Evolutionary conservation across 2,113 vertebrate genomes (phyloP).

Genomic region (Myotis davidii): DNA sequence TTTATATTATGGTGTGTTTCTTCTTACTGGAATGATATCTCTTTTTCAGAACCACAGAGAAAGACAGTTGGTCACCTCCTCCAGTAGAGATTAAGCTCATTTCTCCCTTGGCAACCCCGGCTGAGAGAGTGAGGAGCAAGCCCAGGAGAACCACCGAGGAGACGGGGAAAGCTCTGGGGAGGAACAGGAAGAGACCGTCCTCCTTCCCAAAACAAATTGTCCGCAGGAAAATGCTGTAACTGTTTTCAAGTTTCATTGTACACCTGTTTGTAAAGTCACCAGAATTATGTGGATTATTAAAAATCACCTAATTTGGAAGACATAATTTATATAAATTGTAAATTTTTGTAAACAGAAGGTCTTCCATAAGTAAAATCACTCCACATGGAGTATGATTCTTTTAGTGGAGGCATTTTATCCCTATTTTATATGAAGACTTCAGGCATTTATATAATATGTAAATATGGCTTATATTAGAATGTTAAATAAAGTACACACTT

Average conservation of each 20-base stretch:
- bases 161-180: slow-evolving; percentile 83
- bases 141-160: slow-evolving; percentile 76
- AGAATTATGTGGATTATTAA: slow-evolving; percentile 83
- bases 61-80: slow-evolving; percentile 85
- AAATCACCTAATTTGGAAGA: slow-evolving; percentile 87
- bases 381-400: slow-evolving; percentile 86
- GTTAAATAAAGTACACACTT: slow-evolving; percentile 94
- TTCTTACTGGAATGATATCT: neutral
- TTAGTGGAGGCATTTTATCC: slow-evolving; percentile 86
- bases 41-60: slow-evolving; percentile 83
- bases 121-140: slow-evolving; percentile 75
- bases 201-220: slow-evolving; percentile 93
- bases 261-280: slow-evolving; percentile 87
- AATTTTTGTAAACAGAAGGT: slow-evolving; percentile 88
- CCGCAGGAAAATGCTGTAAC: slow-evolving; percentile 92
- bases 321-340: slow-evolving; percentile 93
- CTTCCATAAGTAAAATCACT: slow-evolving; percentile 85
- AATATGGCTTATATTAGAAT: slow-evolving; percentile 93
- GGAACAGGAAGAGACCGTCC: slow-evolving; percentile 88
- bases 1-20: neutral
- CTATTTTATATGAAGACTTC: slow-evolving; percentile 90
- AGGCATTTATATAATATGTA: slow-evolving; percentile 92
- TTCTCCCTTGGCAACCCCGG: slow-evolving; percentile 91
- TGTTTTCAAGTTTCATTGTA: slow-evolving; percentile 85
- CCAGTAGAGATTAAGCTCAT: slow-evolving; percentile 89